Base-by-base conservation (phyloP, 37 sponge, comb jelly and placozoan genomes). In the Crambe crambe region DNA sequence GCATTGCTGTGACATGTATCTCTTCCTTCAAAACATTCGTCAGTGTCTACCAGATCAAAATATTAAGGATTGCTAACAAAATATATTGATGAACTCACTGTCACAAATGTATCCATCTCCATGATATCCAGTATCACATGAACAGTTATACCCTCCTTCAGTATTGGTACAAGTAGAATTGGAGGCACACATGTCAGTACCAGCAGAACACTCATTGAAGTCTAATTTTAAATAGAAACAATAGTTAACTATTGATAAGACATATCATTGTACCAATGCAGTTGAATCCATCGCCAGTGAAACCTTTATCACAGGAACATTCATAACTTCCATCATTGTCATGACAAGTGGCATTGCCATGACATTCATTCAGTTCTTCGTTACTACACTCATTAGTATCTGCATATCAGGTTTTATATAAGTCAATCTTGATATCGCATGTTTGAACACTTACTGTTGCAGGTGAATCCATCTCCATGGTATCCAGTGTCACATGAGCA, bases 301-400 rank as follows among this genome's bases (percentile, higher is more conserved):
- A 76, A 1, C 76, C 76, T 32, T 59, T n/a, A 37, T 38, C 30
- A 25, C 76, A 76, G 25, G 38, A 6, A 25, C 76, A 76, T 32
- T 21, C n/a, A 25, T 56, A 76, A 56, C 62, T 76, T 37, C 76
- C 76, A 32, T 10, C n/a, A 39, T 31, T 60, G 42, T 76, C 25
- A 22, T 32, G 26, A 41, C 76, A 76, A 32, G 39, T 60, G 10
- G 76, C 76, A 76, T 76, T 76, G n/a, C 1, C 38, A 60, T 60
- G 57, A 30, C 57, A 73, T 10, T 3, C 35, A 35, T 81, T 41
- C 35, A 73, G 37, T 23, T 43, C 41, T 1, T 42, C 68, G 1
- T 0, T 4, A 0, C 0, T 17, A 64, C 89, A 88, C 65, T 82
- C 83, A 78, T 88, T 39, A 67, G 72, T 78, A 51, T 87, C 88